Conservation (phyloP, 2,888 invertebrate species). For the Chironomus tentans region DNA sequence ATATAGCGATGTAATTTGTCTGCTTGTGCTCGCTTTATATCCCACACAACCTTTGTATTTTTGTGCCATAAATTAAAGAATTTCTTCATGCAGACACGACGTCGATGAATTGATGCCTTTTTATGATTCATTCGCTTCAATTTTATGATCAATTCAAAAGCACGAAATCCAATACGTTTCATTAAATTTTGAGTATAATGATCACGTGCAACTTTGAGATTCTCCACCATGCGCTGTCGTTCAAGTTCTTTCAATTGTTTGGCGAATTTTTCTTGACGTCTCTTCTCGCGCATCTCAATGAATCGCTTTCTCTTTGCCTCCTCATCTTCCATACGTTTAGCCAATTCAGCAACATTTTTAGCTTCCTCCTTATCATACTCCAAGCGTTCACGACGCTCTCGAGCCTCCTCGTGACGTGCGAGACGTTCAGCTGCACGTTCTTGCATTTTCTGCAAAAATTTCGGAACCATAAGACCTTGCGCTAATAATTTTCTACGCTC, state of each 20-base stretch:
- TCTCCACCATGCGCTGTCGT: slow-evolving; percentile 41
- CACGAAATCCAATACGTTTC: slow-evolving; percentile 36
- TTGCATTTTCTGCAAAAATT: slow-evolving; percentile 63
- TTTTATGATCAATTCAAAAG: slow-evolving; percentile 37
- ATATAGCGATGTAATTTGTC: slow-evolving; percentile 47
- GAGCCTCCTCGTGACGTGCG: slow-evolving; percentile 39
- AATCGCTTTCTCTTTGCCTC: slow-evolving; percentile 52
- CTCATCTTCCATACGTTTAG: slow-evolving; percentile 46
- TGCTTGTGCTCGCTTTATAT: slow-evolving; percentile 49
- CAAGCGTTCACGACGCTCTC: slow-evolving; percentile 36
- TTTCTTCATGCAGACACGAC: slow-evolving; percentile 44
- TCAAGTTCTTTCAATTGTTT: slow-evolving; percentile 52
- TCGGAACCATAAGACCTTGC: slow-evolving; percentile 47
- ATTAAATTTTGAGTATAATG: slow-evolving; percentile 41
- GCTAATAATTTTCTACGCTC: slow-evolving; percentile 36
- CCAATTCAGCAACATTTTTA: slow-evolving; percentile 40
- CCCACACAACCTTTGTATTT: slow-evolving; percentile 45
- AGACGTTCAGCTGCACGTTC: slow-evolving; percentile 58
- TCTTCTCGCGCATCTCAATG: slow-evolving; percentile 52
- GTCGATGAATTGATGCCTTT: slow-evolving; percentile 45
- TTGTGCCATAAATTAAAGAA: slow-evolving; percentile 47
- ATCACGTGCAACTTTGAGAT: slow-evolving; percentile 41
- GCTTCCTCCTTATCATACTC: slow-evolving; percentile 41
- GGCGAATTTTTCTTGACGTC: slow-evolving; percentile 51
- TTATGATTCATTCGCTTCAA: slow-evolving; percentile 38